Conservation (phyloP, 2,113 vertebrate genomes). For the Atrichornis clamosus region DNA sequence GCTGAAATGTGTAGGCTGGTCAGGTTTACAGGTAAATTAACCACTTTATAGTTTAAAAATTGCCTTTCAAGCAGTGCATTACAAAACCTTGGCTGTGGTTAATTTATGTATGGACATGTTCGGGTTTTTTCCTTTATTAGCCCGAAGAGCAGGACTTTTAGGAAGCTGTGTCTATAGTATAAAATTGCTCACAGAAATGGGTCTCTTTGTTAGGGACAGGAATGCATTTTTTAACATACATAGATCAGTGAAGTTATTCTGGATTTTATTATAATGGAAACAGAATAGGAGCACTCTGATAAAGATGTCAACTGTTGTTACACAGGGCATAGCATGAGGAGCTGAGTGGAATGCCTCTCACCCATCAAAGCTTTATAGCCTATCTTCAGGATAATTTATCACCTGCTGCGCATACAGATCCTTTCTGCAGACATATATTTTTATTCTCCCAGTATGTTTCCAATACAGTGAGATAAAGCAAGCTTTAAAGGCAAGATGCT, state of each 20-base stretch:
- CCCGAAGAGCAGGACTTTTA: neutral
- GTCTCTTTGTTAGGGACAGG: neutral
- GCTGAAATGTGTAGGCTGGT: neutral
- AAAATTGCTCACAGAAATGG: neutral
- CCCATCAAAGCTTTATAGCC: conserved; percentile 19
- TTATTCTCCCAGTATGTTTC: conserved; percentile 21
- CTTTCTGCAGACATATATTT: neutral
- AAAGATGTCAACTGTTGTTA: conserved; percentile 23
- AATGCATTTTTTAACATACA: neutral
- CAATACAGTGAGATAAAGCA: neutral
- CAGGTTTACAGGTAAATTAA: conserved; percentile 23
- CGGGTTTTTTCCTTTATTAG: neutral
- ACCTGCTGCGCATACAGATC: neutral
- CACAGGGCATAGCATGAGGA: neutral
- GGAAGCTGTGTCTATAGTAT: neutral
- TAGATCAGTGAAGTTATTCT: neutral
- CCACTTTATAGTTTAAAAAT: conserved; percentile 12
- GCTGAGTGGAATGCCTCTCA: conserved; percentile 29
- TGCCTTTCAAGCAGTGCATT: neutral
- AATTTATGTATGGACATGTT: neutral
- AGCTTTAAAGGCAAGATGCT: neutral
- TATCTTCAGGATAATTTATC: conserved; percentile 39
- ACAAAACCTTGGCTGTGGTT: neutral
- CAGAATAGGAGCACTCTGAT: neutral
- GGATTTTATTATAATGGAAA: conserved; percentile 13